Evolutionary conservation across 1,140 invertebrate genomes (phyloP).

Genomic region (Sarcophaga bullata): DNA sequence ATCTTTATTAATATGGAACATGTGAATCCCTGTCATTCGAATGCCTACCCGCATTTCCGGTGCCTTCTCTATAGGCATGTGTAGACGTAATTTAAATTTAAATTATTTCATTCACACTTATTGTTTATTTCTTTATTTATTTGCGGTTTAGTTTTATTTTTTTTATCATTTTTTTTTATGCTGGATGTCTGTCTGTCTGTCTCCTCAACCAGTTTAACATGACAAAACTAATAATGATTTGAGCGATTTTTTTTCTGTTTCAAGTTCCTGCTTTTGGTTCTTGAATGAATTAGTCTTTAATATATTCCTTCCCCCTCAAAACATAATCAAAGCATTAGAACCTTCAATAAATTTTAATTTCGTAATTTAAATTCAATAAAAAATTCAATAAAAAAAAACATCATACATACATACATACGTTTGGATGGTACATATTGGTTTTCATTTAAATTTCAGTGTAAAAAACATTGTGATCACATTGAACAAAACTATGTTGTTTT

Average conservation of each 20-base stretch:
- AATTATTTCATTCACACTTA: not conserved
- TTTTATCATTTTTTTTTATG: not conserved
- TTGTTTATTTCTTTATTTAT: not conserved
- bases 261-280: no score
- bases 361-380: no score
- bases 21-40: not conserved
- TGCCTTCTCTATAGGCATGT: not conserved
- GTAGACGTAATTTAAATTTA: constrained; percentile 9
- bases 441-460: no score
- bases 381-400: no score
- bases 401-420: no score
- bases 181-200: no score
- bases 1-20: not conserved
- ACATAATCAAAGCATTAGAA: no score
- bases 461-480: no score
- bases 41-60: not conserved
- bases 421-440: no score
- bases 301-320: no score
- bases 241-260: not conserved
- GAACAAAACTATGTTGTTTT: no score
- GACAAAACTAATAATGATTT: not conserved
- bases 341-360: no score
- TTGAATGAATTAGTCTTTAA: not conserved
- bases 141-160: not conserved
- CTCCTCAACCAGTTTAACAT: not conserved